phyloP scores from a whole-genome alignment of 1,140 invertebrate species.

The Trypoxylus dichotomus region DNA sequence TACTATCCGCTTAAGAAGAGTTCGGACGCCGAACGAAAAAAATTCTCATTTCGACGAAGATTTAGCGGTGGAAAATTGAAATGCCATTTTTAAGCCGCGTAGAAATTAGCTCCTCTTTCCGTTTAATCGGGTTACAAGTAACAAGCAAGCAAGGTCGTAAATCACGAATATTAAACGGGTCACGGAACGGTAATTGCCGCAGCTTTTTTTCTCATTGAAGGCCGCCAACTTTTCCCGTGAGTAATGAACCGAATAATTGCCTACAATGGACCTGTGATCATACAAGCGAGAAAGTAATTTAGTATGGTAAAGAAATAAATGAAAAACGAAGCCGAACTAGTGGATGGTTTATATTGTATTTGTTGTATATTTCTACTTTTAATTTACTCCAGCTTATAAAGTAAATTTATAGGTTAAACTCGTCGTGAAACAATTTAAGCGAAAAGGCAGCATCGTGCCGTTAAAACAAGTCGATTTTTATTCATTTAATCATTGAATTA shows the following conservation, averaged over 20 bases:
- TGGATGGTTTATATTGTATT: no score
- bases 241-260: not conserved
- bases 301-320: not conserved
- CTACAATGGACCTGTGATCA: not conserved
- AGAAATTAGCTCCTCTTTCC: not conserved
- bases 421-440: no score
- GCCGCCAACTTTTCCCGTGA: not conserved
- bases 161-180: constrained; percentile 6
- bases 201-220: not conserved
- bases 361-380: no score
- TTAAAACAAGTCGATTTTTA: no score
- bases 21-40: not conserved
- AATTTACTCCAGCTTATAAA: no score
- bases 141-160: constrained; percentile 5
- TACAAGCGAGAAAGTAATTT: not conserved
- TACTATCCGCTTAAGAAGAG: not conserved
- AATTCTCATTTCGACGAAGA: not conserved
- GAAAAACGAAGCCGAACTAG: not conserved
- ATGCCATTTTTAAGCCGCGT: not conserved
- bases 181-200: not conserved
- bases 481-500: no score
- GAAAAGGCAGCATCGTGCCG: no score
- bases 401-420: no score
- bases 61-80: not conserved
- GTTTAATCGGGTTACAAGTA: not conserved